A percentile compares a stretch with the other conserved stretches of the same genome.
These are phyloP conservation scores for Aleiodes leptofemur DNA, from an alignment of 2,888 invertebrate genomes.

Conservation along the genomic window DNA sequence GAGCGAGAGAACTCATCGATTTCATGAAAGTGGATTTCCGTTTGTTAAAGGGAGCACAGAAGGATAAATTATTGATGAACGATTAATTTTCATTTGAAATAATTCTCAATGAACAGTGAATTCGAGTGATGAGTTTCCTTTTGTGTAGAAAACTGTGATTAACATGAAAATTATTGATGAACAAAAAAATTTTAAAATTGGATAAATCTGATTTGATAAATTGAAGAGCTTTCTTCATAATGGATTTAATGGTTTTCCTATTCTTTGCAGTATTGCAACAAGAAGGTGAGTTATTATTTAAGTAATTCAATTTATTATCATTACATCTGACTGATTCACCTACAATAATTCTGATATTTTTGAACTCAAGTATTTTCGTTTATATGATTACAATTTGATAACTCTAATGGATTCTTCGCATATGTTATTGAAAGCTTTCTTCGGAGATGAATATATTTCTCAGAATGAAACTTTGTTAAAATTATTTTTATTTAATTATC, in stretches of 20 bases:
- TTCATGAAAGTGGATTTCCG: slow-evolving; percentile 8
- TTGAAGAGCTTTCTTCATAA: slow-evolving; percentile 51
- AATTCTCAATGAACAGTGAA: slow-evolving; percentile 13
- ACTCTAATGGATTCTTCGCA: no score
- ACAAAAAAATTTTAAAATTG: slow-evolving; percentile 26
- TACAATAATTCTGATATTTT: neutral
- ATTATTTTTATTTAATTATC: neutral
- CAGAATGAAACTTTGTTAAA: neutral
- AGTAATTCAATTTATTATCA: neutral
- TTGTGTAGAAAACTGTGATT: slow-evolving; percentile 18
- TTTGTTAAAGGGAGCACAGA: neutral
- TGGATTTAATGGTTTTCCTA: slow-evolving; percentile 63
- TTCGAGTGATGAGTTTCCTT: neutral
- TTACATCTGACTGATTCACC: neutral
- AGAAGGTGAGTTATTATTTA: slow-evolving; percentile 60
- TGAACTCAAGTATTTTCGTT: neutral
- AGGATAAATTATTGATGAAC: slow-evolving; percentile 16
- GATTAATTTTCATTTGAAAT: slow-evolving; percentile 8
- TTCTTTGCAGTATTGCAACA: slow-evolving; percentile 61
- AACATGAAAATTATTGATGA: slow-evolving; percentile 29
- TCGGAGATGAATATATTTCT: no score
- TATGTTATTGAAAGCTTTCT: no score
- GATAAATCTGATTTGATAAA: slow-evolving; percentile 13
- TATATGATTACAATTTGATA: no score
- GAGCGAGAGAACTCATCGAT: neutral